phyloP scores from a whole-genome alignment of 2,888 invertebrate species.

The Iphiclides podalirius region DNA sequence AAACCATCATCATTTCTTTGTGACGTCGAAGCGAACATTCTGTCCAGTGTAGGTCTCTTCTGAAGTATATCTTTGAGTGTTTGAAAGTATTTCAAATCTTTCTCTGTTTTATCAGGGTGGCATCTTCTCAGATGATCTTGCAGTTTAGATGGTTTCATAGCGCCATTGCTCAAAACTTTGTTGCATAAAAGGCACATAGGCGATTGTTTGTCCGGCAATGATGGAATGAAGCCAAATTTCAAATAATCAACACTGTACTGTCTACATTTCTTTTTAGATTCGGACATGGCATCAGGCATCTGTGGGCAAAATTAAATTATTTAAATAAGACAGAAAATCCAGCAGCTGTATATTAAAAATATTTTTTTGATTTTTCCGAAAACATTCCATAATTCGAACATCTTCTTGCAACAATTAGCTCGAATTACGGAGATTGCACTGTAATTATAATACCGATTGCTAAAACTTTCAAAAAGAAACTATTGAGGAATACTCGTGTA shows the following conservation, averaged over 20 bases:
- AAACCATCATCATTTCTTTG: no score
- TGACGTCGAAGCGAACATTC: conserved; percentile 25
- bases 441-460: conserved; percentile 4
- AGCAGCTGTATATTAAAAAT: neutral
- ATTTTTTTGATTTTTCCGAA: neutral
- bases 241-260: conserved; percentile 28
- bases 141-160: conserved; percentile 26
- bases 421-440: conserved; percentile 1
- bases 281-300: conserved; percentile 21
- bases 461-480: conserved; percentile 8
- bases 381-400: neutral
- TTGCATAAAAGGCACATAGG: conserved; percentile 28
- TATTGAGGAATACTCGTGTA: conserved; percentile 3
- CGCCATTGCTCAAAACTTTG: conserved; percentile 26
- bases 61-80: conserved; percentile 22
- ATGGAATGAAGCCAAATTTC: conserved; percentile 27
- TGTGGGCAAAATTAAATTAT: conserved; percentile 5
- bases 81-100: conserved; percentile 26
- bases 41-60: conserved; percentile 25
- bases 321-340: no score
- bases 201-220: conserved; percentile 24
- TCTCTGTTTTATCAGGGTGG: no score
- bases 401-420: neutral
- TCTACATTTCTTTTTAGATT: conserved; percentile 25
- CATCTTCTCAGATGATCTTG: conserved; percentile 24